Evolutionary conservation across 2,888 invertebrate species (phyloP).

Genomic region (Furcula furcula): DNA sequence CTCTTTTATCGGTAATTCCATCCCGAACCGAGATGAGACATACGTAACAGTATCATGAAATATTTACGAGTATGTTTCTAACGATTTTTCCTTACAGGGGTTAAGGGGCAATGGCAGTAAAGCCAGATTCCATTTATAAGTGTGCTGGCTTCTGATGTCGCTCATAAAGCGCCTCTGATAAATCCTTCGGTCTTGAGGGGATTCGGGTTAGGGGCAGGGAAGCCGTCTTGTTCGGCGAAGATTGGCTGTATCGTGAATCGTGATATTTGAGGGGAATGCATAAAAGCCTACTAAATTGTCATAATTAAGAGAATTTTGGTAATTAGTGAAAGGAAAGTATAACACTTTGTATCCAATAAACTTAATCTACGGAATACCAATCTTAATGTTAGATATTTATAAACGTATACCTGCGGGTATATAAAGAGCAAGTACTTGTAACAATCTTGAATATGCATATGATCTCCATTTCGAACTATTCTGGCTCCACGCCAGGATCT

Average conservation of each 20-base stretch:
- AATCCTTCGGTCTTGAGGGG: slow-evolving; percentile 46
- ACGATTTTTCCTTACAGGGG: slow-evolving; percentile 36
- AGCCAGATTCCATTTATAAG: slow-evolving; percentile 57
- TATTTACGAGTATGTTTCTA: slow-evolving; percentile 47
- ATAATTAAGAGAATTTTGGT: too few species aligned
- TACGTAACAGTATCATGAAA: slow-evolving; percentile 41
- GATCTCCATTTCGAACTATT: neutral
- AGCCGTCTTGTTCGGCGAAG: too few species aligned
- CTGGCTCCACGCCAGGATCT: neutral
- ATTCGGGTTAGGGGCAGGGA: slow-evolving; percentile 30
- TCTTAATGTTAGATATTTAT: too few species aligned
- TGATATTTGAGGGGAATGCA: too few species aligned
- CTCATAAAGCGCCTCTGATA: slow-evolving; percentile 58
- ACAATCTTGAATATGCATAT: too few species aligned
- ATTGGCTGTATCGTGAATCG: too few species aligned
- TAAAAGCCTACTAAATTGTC: too few species aligned
- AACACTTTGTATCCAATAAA: too few species aligned
- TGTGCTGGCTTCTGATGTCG: slow-evolving; percentile 52
- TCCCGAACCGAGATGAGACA: slow-evolving; percentile 30
- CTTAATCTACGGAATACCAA: too few species aligned
- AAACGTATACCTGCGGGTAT: too few species aligned
- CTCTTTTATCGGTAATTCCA: slow-evolving; percentile 24
- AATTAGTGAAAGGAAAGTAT: too few species aligned
- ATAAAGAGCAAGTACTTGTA: too few species aligned
- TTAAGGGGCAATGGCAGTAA: slow-evolving; percentile 41